Percentiles rank a stretch among this genome's conserved stretches.
These are phyloP conservation scores for Butorides virescens DNA, from an alignment of 2,113 vertebrate genomes.

Conservation along the genomic window DNA sequence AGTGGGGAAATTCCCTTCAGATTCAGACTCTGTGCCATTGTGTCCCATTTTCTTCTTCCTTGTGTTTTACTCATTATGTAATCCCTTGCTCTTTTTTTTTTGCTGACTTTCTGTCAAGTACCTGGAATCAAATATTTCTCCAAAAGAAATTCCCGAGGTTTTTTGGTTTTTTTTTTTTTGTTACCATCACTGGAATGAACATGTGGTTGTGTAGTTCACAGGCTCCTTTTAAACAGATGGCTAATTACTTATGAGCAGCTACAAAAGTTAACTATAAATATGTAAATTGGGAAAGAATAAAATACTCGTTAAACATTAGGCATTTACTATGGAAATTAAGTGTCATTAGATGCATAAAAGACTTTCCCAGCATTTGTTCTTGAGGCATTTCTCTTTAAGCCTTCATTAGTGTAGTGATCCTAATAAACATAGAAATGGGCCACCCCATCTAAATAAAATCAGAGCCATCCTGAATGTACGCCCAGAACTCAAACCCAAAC, in stretches of 20 bases:
- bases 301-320: conserved; percentile 60
- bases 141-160: background rate
- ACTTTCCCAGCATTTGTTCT: conserved; percentile 23
- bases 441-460: background rate
- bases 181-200: background rate
- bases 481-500: conserved; percentile 5
- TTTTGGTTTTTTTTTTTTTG: background rate
- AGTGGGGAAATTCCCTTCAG: background rate
- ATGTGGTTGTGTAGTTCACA: conserved; percentile 20
- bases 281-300: conserved; percentile 58
- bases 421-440: background rate
- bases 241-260: conserved; percentile 44
- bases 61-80: background rate
- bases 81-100: background rate
- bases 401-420: conserved; percentile 1
- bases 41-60: background rate
- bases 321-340: conserved; percentile 68
- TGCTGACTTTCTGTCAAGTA: background rate
- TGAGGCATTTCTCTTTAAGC: background rate
- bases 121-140: background rate
- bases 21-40: background rate
- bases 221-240: conserved; percentile 35
- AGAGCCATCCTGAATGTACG: background rate
- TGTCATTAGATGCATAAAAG: conserved; percentile 56
- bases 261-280: conserved; percentile 68